Evolutionary conservation across 2,797 vertebrate species (phyloP).

Genomic region (Zalophus californianus): DNA sequence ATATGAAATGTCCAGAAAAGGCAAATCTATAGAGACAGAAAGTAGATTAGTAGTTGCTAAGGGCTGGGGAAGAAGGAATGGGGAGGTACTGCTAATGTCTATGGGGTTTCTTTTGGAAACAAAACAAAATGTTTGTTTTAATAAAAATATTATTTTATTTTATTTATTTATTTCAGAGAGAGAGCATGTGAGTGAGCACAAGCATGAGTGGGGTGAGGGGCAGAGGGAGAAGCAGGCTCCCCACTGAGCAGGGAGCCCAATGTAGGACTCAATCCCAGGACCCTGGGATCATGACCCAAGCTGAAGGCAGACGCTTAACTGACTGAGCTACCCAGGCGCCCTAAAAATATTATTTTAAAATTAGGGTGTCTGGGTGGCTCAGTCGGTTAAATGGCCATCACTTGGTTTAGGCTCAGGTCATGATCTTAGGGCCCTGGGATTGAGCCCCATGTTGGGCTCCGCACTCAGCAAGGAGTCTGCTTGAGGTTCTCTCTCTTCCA

Average conservation of each 20-base stretch:
- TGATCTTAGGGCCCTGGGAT: neutral
- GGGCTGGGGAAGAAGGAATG: neutral
- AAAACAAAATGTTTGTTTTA: neutral
- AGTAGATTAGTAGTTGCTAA: neutral
- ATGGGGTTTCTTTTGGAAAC: neutral
- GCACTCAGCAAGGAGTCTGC: neutral
- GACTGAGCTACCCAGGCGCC: too few species aligned
- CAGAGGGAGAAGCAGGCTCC: too few species aligned
- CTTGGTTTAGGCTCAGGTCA: neutral
- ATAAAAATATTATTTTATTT: neutral
- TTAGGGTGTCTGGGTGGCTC: neutral
- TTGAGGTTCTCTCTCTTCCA: neutral
- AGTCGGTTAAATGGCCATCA: neutral
- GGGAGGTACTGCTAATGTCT: neutral
- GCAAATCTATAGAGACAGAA: neutral
- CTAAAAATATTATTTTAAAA: neutral
- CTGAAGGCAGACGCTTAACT: too few species aligned
- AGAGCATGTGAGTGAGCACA: too few species aligned
- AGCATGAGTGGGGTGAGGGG: too few species aligned
- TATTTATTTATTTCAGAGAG: too few species aligned
- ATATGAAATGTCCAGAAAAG: slow-evolving; percentile 1
- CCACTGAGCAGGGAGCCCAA: too few species aligned
- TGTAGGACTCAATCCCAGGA: too few species aligned
- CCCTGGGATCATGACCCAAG: too few species aligned
- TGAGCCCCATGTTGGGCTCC: neutral